Conservation (phyloP, 1,140 invertebrate genomes). For the Drosophila oshimai region DNA sequence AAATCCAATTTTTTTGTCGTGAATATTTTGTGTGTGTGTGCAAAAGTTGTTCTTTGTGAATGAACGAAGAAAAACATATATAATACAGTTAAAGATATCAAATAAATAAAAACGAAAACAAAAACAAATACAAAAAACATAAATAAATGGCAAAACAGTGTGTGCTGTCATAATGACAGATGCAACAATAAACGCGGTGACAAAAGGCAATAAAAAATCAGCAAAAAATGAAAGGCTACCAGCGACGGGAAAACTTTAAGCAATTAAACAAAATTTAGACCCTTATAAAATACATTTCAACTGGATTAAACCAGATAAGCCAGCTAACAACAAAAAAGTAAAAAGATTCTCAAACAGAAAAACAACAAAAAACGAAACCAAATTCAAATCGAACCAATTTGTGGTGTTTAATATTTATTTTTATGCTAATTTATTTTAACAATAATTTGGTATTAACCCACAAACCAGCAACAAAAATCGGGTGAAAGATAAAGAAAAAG, state of each 20-base stretch:
- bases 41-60: constrained; percentile 56
- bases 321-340: constrained; percentile 2
- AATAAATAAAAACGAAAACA: constrained; percentile 9
- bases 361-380: constrained; percentile 22
- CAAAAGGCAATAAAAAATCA: constrained; percentile 19
- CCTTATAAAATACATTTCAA: constrained; percentile 18
- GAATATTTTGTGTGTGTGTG: constrained; percentile 36
- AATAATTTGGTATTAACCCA: constrained; percentile 75
- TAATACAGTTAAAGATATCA: not conserved
- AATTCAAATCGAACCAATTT: constrained; percentile 7
- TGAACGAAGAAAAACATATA: constrained; percentile 4
- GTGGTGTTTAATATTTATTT: constrained; percentile 59
- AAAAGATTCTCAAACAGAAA: constrained; percentile 18
- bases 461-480: constrained; percentile 25
- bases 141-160: too few species aligned
- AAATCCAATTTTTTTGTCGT: constrained; percentile 23
- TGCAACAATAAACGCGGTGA: constrained; percentile 14
- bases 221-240: constrained; percentile 62
- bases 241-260: constrained; percentile 48
- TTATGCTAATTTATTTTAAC: constrained; percentile 70
- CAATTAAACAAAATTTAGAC: constrained; percentile 60
- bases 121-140: too few species aligned
- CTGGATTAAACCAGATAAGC: constrained; percentile 8
- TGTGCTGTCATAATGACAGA: constrained; percentile 36
- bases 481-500: constrained; percentile 34